These are phyloP conservation scores for Connochaetes taurinus DNA, from an alignment of 2,113 vertebrate species.

Conservation along the genomic window DNA sequence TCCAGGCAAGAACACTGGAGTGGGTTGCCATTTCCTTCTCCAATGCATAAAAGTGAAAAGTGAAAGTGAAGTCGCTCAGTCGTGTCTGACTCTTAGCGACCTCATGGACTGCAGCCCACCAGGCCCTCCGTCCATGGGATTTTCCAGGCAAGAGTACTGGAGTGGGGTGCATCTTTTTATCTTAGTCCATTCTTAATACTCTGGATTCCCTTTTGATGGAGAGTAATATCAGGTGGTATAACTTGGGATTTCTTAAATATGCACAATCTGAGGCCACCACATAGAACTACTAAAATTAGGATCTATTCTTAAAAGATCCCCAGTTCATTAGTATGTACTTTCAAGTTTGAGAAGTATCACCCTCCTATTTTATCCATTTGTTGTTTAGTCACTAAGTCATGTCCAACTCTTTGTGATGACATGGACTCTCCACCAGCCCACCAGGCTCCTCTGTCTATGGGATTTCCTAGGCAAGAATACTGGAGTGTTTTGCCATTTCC, in stretches of 20 bases:
- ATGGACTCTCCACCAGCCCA: background rate
- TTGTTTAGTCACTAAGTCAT: background rate
- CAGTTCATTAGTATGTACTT: background rate
- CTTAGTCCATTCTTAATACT: background rate
- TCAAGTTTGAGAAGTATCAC: background rate
- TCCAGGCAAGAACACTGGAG: no score
- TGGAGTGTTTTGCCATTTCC: background rate
- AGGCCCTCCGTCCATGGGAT: no score
- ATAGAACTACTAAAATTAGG: background rate
- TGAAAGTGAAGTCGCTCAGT: no score
- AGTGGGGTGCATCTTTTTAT: background rate
- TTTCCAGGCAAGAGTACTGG: no score
- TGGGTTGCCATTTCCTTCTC: no score
- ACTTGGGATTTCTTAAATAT: background rate
- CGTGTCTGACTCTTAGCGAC: no score
- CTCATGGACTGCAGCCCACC: no score
- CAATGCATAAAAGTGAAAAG: no score
- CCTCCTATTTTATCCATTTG: background rate
- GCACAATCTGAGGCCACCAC: background rate
- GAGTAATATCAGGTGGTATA: background rate
- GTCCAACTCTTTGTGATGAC: background rate
- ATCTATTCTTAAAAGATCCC: background rate
- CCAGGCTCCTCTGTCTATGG: background rate
- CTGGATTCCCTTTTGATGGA: background rate
- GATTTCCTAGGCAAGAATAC: background rate